Evolutionary conservation across 2,113 vertebrate species (phyloP).

Genomic region (Zosterops pallidus): DNA sequence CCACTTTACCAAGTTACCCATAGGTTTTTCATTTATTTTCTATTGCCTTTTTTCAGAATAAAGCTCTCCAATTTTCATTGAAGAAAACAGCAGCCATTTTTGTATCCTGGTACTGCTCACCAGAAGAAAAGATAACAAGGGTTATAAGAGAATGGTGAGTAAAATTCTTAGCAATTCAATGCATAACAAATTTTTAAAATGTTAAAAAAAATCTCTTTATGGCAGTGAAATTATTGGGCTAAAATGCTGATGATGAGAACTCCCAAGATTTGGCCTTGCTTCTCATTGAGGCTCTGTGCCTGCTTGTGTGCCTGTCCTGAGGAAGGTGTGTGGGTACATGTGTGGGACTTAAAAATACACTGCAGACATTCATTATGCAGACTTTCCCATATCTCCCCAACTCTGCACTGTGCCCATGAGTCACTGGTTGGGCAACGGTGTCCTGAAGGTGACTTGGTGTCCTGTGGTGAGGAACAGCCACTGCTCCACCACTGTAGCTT

Average conservation of each 20-base stretch:
- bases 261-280: background rate
- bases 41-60: background rate
- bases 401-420: background rate
- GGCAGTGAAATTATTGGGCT: background rate
- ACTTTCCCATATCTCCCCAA: background rate
- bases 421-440: background rate
- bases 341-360: background rate
- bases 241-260: background rate
- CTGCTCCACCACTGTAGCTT: background rate
- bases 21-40: background rate
- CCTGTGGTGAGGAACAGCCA: background rate
- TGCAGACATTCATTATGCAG: background rate
- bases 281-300: background rate
- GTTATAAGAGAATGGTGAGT: constrained; percentile 33
- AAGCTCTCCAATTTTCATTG: background rate
- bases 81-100: background rate
- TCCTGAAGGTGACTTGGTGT: background rate
- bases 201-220: background rate
- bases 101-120: background rate
- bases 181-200: background rate
- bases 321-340: background rate
- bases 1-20: background rate
- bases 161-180: background rate
- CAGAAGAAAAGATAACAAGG: background rate
- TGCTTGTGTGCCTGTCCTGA: background rate